Base-by-base conservation (phyloP, 2,113 vertebrate genomes). In the Perccottus glenii region DNA sequence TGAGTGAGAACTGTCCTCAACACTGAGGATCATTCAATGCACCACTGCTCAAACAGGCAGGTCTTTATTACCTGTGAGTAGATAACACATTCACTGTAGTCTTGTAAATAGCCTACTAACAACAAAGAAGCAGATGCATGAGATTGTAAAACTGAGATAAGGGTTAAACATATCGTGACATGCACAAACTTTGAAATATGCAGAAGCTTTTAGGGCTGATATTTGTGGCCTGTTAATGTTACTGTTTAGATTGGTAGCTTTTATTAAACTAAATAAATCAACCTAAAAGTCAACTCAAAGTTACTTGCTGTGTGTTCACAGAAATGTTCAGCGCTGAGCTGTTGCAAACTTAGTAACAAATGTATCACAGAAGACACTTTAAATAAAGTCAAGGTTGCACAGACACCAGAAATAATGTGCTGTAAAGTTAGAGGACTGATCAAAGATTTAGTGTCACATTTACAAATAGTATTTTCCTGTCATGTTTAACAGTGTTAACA, bases 1-100 rank as follows among this genome's bases (percentile, higher is more conserved):
- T 10, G 52, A 33, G 11, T 57, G 16, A 62, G 51, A 12, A 40
- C 33, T 51, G 32, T 57, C 43, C 43, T 7, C 56, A n/a, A 75
- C 42, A 50, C 52, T 55, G 33, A 55, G 36, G 12, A 27, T 36
- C 27, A 48, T 57, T 63, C 42, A 16, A 50, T 48, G 11, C 36
- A 44, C 35, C 11, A 38, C 38, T 44, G 56, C 48, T 38, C 19
- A 43, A 19, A 15, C 60, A 15, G 19, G 49, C 49, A 11, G 43
- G 48, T 0, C n/a, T 33, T 6, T 43, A 42, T 55, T 55, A n/a
- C 14, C 42, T 46, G 12, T 46, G 44, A 46, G 8, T 2, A 14
- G 12, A 46, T 46, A 5, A 11, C 44, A 46, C 11, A 11, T 46
- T 46, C 10, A 11, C 12, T 43, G 11, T 43, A 9, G 16, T 43